phyloP scores from a whole-genome alignment of 2,888 invertebrate species.

The Volucella bombylans region DNA sequence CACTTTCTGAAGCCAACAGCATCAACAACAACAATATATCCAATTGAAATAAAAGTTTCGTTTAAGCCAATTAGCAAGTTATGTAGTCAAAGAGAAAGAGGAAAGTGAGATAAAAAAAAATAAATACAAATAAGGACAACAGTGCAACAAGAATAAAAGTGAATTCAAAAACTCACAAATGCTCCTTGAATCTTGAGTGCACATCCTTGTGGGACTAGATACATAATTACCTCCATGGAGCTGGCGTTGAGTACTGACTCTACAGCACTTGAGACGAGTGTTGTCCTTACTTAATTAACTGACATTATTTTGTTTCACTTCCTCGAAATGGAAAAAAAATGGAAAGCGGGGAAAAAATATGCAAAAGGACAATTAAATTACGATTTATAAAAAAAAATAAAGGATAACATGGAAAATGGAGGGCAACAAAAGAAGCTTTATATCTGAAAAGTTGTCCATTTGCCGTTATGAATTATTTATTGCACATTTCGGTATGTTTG shows the following conservation, averaged over 20 bases:
- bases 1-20: constrained; percentile 14
- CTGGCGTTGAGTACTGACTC: constrained; percentile 31
- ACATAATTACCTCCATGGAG: constrained; percentile 52
- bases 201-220: constrained; percentile 34
- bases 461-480: constrained; percentile 59
- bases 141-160: constrained; percentile 66
- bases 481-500: constrained; percentile 30
- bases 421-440: constrained; percentile 11
- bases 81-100: constrained; percentile 5
- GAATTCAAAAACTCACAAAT: constrained; percentile 64
- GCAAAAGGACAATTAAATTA: constrained; percentile 51
- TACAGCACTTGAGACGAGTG: constrained; percentile 59
- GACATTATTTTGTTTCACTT: constrained; percentile 33
- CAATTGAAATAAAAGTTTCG: constrained; percentile 65
- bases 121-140: constrained; percentile 59
- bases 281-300: constrained; percentile 70
- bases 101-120: background rate
- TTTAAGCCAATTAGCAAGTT: constrained; percentile 71
- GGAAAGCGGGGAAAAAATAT: background rate
- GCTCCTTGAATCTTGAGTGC: constrained; percentile 64
- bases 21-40: constrained; percentile 29
- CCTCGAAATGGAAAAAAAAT: constrained; percentile 5
- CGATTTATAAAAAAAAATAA: constrained; percentile 15
- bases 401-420: background rate
- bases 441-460: constrained; percentile 44